Percentiles rank a stretch among this genome's conserved stretches.
Conservation (phyloP, 2,113 vertebrate species). For the Microtus ochrogaster region DNA sequence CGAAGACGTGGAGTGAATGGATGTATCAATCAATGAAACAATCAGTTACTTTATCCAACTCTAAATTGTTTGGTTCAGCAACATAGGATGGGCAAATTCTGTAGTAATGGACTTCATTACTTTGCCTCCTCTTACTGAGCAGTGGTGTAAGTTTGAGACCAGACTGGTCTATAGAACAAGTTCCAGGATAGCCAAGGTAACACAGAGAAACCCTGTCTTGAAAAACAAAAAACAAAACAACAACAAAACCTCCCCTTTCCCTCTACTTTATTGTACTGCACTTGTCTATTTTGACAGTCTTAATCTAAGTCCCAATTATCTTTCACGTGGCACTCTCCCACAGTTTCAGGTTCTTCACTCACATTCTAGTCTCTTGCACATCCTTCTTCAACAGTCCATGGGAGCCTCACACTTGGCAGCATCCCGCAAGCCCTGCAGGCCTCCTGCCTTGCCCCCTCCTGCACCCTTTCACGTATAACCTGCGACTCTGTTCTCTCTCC, state of each 20-base stretch:
- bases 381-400: not conserved
- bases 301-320: not conserved
- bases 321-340: not conserved
- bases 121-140: not conserved
- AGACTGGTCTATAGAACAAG: not conserved
- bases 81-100: not conserved
- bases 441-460: not conserved
- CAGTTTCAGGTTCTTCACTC: not conserved
- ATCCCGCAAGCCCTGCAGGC: not conserved
- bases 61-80: conserved; percentile 3
- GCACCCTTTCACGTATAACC: not conserved
- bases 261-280: not conserved
- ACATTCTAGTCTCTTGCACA: not conserved
- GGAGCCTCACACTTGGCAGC: not conserved
- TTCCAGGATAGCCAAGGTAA: not conserved
- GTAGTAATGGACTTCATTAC: not conserved
- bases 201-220: not conserved
- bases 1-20: not conserved
- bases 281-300: not conserved
- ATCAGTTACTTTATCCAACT: conserved; percentile 2
- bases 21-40: not conserved
- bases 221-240: not conserved
- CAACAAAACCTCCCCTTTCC: not conserved
- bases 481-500: not conserved
- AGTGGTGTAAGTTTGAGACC: not conserved